These are phyloP conservation scores for Calycopis cecrops DNA, from an alignment of 1,140 invertebrate species.

Conservation along the genomic window DNA sequence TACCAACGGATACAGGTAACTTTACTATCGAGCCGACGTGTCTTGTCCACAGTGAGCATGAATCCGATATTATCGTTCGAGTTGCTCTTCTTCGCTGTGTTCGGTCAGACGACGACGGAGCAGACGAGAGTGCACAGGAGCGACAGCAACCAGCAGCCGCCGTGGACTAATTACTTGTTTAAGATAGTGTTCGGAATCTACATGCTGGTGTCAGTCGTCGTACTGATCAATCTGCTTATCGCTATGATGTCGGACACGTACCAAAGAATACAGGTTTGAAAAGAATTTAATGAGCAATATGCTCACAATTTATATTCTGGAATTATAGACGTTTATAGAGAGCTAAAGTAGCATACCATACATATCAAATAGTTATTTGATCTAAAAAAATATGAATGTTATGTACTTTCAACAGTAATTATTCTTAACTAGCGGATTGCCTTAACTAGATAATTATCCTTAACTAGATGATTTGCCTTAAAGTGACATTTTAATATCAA, in stretches of 20 bases:
- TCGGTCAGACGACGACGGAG: constrained; percentile 95
- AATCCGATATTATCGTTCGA: constrained; percentile 94
- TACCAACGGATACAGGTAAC: constrained; percentile 96
- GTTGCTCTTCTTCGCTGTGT: constrained; percentile 98
- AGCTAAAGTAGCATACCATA: no score
- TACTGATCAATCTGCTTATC: constrained; percentile 99
- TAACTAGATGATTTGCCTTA: no score
- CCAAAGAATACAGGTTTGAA: constrained; percentile 92
- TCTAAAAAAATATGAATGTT: no score
- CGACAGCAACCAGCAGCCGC: constrained; percentile 77
- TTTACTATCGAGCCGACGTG: constrained; percentile 45
- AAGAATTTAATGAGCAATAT: constrained; percentile 1
- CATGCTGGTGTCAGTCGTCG: constrained; percentile 98
- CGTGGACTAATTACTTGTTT: constrained; percentile 87
- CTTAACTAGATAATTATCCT: no score
- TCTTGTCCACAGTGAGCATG: constrained; percentile 88
- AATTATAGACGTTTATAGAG: no score
- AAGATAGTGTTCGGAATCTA: constrained; percentile 93
- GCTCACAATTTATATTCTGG: no score
- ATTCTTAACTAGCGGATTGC: no score
- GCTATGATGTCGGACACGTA: constrained; percentile 99
- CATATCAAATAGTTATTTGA: no score
- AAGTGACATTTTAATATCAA: no score
- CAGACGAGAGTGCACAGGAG: constrained; percentile 80
- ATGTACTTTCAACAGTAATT: no score